Percentiles rank a stretch among this genome's conserved stretches.
Conservation (phyloP, 2,113 vertebrate species). For the Gymnarchus niloticus region DNA sequence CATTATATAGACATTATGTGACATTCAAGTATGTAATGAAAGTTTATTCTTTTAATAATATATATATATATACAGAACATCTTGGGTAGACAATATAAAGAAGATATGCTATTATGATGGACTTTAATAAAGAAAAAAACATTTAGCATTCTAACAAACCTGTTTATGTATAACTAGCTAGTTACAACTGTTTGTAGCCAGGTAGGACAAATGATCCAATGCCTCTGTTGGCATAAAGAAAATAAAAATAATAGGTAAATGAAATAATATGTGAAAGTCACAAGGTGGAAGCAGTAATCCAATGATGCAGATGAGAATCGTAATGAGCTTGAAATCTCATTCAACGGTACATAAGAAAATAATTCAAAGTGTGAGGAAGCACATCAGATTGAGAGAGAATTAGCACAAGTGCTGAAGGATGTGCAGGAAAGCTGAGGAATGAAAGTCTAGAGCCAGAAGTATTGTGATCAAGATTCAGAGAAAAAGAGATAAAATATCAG, state of each 20-base stretch:
- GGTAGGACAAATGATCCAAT: too few species aligned
- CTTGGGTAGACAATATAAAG: too few species aligned
- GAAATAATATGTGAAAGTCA: background rate
- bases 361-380: background rate
- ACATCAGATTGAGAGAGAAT: background rate
- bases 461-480: constrained; percentile 5
- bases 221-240: too few species aligned
- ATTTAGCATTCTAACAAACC: too few species aligned
- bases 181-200: too few species aligned
- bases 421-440: background rate
- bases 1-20: background rate
- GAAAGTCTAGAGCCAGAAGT: constrained; percentile 11
- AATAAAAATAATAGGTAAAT: too few species aligned
- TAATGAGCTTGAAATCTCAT: background rate
- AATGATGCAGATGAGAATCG: background rate
- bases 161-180: too few species aligned
- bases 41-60: background rate
- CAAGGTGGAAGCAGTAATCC: background rate
- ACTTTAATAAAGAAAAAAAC: too few species aligned
- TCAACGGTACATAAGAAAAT: background rate
- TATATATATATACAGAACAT: background rate
- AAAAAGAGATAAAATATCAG: constrained; percentile 18
- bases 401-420: background rate
- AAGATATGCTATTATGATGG: too few species aligned
- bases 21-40: background rate